A percentile compares a stretch with the other conserved stretches of the same genome.
phyloP scores from a whole-genome alignment of 2,888 invertebrate species.

The Parapristionchus giblindavisi region DNA sequence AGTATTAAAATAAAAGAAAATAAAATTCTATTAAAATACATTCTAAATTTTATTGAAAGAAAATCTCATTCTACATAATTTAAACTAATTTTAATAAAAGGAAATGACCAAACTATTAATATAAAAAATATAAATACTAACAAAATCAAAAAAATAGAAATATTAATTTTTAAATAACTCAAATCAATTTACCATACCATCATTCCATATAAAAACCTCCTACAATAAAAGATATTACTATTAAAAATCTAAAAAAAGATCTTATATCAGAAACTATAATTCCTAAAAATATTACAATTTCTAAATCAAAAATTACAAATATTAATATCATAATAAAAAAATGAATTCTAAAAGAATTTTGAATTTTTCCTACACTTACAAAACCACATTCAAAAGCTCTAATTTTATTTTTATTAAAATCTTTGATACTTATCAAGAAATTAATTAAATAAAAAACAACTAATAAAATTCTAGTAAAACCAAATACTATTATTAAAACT shows the following conservation, averaged over 20 bases:
- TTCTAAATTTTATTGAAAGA: constrained; percentile 56
- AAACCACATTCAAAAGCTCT: constrained; percentile 56
- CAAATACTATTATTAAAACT: constrained; percentile 47
- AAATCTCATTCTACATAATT: constrained; percentile 54
- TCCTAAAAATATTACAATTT: constrained; percentile 56
- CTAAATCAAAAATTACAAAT: constrained; percentile 57
- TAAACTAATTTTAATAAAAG: constrained; percentile 76
- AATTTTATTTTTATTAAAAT: constrained; percentile 48
- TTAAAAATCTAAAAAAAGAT: constrained; percentile 50
- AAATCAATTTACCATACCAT: constrained; percentile 57
- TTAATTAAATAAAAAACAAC: constrained; percentile 52
- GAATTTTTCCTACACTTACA: constrained; percentile 55
- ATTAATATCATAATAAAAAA: constrained; percentile 58
- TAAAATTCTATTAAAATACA: constrained; percentile 57
- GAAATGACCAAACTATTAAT: constrained; percentile 42
- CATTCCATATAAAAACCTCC: constrained; percentile 60
- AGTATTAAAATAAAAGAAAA: constrained; percentile 60
- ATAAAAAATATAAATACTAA: constrained; percentile 48
- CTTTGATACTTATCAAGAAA: constrained; percentile 54
- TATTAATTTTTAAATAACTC: constrained; percentile 57
- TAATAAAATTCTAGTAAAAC: constrained; percentile 52
- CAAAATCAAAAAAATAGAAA: constrained; percentile 57
- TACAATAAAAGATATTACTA: constrained; percentile 56
- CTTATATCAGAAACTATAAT: constrained; percentile 51
- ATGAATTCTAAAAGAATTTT: constrained; percentile 58